Evolutionary conservation across 2,888 invertebrate species (phyloP).

Genomic region (Penaeus monodon): DNA sequence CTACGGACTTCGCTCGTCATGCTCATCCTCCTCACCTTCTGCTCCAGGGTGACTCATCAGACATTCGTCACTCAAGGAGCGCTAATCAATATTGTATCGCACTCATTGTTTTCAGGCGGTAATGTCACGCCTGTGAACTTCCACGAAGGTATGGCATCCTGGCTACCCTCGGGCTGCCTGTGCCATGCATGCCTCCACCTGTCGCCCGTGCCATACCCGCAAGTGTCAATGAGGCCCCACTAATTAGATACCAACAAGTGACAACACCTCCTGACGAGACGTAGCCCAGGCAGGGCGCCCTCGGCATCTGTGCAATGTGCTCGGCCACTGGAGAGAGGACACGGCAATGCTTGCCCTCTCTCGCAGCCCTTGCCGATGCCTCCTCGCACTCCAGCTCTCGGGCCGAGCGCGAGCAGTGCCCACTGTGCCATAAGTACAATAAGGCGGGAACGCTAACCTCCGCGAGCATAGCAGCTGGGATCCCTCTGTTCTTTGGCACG

Average conservation of each 20-base stretch:
- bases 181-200: background rate
- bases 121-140: no score
- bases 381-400: no score
- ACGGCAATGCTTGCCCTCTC: no score
- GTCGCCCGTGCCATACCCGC: conserved; percentile 9
- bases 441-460: conserved; percentile 29
- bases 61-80: no score
- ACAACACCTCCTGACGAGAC: conserved; percentile 4
- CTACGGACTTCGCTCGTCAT: no score
- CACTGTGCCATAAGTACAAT: conserved; percentile 41
- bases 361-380: no score
- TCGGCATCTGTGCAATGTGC: conserved; percentile 6
- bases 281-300: background rate
- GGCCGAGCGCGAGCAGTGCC: background rate
- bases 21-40: no score
- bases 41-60: no score
- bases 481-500: conserved; percentile 37
- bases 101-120: no score
- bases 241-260: conserved; percentile 24
- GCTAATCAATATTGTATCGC: no score
- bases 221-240: background rate
- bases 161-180: background rate
- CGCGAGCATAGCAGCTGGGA: conserved; percentile 33
- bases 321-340: background rate
- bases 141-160: background rate